Conservation (phyloP, 1,140 invertebrate genomes). For the Colletes gigas region DNA sequence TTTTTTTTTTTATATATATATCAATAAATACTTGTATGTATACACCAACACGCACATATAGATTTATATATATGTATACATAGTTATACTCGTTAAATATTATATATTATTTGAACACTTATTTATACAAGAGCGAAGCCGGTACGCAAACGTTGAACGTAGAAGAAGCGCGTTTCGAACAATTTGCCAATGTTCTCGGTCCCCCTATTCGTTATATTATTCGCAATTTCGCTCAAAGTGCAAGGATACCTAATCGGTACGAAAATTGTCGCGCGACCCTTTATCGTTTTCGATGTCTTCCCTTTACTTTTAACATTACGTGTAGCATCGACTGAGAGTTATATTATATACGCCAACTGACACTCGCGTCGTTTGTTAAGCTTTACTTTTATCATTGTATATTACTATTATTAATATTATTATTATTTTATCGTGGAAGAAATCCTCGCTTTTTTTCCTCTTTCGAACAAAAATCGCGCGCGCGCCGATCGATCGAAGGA, state of each 20-base stretch:
- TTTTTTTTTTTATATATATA: slow-evolving; percentile 46
- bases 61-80: slow-evolving; percentile 46
- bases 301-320: slow-evolving; percentile 29
- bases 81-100: slow-evolving; percentile 56
- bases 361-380: slow-evolving; percentile 74
- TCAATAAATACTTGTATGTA: slow-evolving; percentile 34
- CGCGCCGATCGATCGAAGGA: slow-evolving; percentile 43
- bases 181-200: slow-evolving; percentile 61
- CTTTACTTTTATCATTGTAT: slow-evolving; percentile 52
- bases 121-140: slow-evolving; percentile 51
- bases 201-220: slow-evolving; percentile 50
- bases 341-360: slow-evolving; percentile 69
- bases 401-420: neutral
- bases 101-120: slow-evolving; percentile 57
- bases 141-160: slow-evolving; percentile 53
- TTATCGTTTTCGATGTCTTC: slow-evolving; percentile 53
- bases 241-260: no score
- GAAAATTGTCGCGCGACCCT: slow-evolving; percentile 3
- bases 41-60: slow-evolving; percentile 49
- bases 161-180: slow-evolving; percentile 70
- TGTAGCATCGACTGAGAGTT: slow-evolving; percentile 61
- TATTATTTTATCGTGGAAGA: slow-evolving; percentile 41
- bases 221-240: slow-evolving; percentile 49
- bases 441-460: slow-evolving; percentile 60
- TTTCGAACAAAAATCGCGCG: slow-evolving; percentile 22